These are phyloP conservation scores for Elysia crispata DNA, from an alignment of 2,888 invertebrate species.

Conservation along the genomic window DNA sequence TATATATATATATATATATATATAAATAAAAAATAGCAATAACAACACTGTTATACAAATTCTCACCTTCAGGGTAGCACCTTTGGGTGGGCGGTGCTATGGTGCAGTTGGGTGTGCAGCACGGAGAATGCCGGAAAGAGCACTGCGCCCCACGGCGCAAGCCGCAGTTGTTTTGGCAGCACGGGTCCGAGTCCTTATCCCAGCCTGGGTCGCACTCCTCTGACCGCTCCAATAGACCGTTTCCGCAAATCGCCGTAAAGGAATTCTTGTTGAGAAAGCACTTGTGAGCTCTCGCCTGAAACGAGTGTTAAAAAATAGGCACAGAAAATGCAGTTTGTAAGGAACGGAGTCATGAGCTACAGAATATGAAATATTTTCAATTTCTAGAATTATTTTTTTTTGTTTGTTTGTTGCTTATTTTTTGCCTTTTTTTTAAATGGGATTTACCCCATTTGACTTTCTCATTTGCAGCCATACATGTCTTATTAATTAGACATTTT, in stretches of 20 bases:
- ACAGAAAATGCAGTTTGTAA: too few relatives aligned
- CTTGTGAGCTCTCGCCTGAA: constrained; percentile 24
- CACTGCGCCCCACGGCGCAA: not conserved
- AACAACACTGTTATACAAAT: too few relatives aligned
- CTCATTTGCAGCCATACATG: too few relatives aligned
- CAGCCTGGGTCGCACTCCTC: constrained; percentile 35
- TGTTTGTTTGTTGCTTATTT: too few relatives aligned
- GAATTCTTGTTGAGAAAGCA: constrained; percentile 3
- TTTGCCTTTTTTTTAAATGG: too few relatives aligned
- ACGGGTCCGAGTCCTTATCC: not conserved
- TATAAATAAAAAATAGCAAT: too few relatives aligned
- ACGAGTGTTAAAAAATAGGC: not conserved
- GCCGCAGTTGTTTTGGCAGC: constrained; percentile 1
- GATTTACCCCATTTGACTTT: too few relatives aligned
- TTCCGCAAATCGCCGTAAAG: not conserved
- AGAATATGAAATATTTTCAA: too few relatives aligned
- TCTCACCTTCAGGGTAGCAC: not conserved
- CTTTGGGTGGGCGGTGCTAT: constrained; percentile 11
- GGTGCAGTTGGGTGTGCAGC: constrained; percentile 16
- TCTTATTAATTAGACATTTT: too few relatives aligned
- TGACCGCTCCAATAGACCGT: not conserved
- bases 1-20: too few relatives aligned
- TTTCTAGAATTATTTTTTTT: too few relatives aligned
- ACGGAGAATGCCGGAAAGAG: constrained; percentile 5
- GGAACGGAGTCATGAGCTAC: too few relatives aligned